A percentile compares a stretch with the other conserved stretches of the same genome.
These are phyloP conservation scores for Orycteropus afer DNA, from an alignment of 2,113 vertebrate species.

Conservation along the genomic window DNA sequence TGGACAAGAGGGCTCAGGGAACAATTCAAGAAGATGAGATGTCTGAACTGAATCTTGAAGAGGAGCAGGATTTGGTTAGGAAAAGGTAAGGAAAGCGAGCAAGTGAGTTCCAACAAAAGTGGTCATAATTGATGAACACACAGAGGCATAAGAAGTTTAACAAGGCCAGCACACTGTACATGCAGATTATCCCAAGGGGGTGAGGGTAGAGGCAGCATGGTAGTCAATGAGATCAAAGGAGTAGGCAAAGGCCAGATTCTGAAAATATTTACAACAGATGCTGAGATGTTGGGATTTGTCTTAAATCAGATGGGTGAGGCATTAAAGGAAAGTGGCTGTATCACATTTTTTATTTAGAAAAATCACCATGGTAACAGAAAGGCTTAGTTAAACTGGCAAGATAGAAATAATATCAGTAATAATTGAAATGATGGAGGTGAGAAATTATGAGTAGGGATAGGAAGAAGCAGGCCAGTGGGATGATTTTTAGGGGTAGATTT, in stretches of 20 bases:
- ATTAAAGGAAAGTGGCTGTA: background rate
- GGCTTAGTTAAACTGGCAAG: background rate
- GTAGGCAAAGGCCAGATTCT: background rate
- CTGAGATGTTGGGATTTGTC: background rate
- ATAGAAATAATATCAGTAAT: background rate
- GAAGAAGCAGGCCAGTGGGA: background rate
- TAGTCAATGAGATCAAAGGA: background rate
- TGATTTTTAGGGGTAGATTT: background rate
- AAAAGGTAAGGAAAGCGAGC: background rate
- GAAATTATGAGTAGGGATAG: background rate
- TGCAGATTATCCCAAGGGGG: background rate
- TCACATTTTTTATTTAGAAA: background rate
- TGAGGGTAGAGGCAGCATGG: accelerated
- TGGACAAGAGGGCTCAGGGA: background rate
- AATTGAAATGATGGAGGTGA: background rate
- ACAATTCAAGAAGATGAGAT: background rate
- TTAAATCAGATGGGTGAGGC: background rate
- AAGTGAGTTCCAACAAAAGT: background rate
- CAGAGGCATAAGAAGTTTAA: background rate
- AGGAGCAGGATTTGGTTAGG: background rate
- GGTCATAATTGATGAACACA: background rate
- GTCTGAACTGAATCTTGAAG: background rate
- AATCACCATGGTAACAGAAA: background rate
- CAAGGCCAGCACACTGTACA: background rate
- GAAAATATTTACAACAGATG: background rate